These are phyloP conservation scores for Charadrius vociferus DNA, from an alignment of 2,113 vertebrate species.

Conservation along the genomic window DNA sequence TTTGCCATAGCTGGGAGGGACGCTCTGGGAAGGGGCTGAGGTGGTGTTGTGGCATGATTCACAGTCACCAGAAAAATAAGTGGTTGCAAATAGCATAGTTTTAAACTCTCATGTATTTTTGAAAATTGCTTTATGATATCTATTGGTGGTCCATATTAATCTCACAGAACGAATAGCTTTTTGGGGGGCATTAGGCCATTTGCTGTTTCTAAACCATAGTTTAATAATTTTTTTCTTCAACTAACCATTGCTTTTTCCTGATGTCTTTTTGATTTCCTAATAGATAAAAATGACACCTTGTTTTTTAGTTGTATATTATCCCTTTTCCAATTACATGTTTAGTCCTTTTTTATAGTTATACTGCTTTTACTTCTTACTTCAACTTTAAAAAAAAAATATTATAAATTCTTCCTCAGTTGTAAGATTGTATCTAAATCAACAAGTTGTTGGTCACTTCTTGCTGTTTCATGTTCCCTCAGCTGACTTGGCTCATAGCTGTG, in stretches of 20 bases:
- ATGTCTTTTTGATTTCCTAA: neutral
- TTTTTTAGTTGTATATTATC: neutral
- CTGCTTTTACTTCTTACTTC: neutral
- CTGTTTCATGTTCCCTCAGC: neutral
- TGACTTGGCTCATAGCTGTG: neutral
- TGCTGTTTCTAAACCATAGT: neutral
- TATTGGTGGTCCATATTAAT: neutral
- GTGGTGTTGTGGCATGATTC: neutral
- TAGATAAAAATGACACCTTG: neutral
- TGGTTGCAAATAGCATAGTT: neutral
- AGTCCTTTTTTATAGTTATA: neutral
- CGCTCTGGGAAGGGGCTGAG: neutral
- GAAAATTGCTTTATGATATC: neutral
- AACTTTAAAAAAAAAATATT: neutral
- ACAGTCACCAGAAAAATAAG: neutral
- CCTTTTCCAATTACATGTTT: neutral
- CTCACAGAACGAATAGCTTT: neutral
- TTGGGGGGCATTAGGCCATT: accelerated
- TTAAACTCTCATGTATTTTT: neutral
- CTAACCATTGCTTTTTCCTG: neutral
- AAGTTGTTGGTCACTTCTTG: neutral
- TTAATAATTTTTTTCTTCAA: neutral
- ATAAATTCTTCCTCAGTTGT: neutral
- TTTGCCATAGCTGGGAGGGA: neutral
- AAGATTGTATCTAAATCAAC: neutral